These are phyloP conservation scores for Penaeus vannamei DNA, from an alignment of 1,140 invertebrate genomes.

Conservation along the genomic window DNA sequence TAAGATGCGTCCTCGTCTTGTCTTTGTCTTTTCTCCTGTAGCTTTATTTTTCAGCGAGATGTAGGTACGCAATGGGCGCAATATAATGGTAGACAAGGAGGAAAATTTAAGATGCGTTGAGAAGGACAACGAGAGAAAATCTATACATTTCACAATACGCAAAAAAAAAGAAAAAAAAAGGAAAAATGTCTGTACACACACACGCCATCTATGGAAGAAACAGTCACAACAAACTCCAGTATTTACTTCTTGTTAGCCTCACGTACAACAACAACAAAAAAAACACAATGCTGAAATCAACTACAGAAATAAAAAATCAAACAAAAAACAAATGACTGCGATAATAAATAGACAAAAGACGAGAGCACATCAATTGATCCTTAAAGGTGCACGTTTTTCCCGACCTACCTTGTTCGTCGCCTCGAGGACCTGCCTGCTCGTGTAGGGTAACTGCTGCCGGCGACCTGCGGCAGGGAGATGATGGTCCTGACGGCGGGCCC, in stretches of 20 bases:
- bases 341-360: neutral
- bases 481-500: neutral
- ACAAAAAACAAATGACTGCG: neutral
- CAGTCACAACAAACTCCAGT: neutral
- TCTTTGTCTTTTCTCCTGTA: no score
- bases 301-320: slow-evolving; percentile 11
- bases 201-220: neutral
- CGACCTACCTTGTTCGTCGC: slow-evolving; percentile 39
- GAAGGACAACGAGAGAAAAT: no score
- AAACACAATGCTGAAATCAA: no score
- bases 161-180: no score
- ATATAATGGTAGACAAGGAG: no score
- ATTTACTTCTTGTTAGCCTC: no score
- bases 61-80: no score
- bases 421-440: slow-evolving; percentile 42
- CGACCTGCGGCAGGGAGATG: neutral
- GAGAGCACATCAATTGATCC: neutral
- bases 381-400: neutral
- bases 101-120: no score
- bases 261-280: neutral
- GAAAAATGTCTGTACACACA: neutral
- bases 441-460: neutral
- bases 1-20: no score
- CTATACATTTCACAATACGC: no score
- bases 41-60: no score